Percentiles rank a stretch among this genome's conserved stretches.
Conservation (phyloP, 2,113 vertebrate species). For the Tinamus guttatus region DNA sequence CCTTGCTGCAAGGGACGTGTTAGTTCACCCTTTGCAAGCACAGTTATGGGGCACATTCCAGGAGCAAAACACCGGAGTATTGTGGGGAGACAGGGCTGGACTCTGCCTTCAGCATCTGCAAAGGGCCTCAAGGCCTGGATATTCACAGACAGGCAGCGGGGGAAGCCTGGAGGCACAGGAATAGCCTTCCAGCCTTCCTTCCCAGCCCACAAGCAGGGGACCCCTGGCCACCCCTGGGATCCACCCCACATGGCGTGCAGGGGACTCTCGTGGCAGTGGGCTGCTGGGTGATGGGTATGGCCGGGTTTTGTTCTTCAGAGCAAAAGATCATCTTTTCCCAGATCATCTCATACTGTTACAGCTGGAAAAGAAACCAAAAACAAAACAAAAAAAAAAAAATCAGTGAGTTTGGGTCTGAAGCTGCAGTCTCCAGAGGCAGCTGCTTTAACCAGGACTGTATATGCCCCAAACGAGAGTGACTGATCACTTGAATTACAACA, state of each 20-base stretch:
- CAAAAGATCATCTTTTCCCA: background rate
- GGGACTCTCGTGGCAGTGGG: background rate
- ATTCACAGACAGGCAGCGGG: background rate
- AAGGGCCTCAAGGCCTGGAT: background rate
- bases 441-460: background rate
- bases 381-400: background rate
- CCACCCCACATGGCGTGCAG: fast-evolving
- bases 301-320: slow-evolving; percentile 45
- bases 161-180: background rate
- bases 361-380: slow-evolving; percentile 49
- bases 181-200: slow-evolving; percentile 22
- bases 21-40: background rate
- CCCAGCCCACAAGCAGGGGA: slow-evolving; percentile 7
- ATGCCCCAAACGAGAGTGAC: background rate
- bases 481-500: background rate
- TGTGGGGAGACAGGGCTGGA: background rate
- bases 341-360: background rate
- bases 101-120: background rate
- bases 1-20: background rate
- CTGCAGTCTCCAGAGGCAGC: background rate
- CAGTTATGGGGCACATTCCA: background rate
- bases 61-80: background rate
- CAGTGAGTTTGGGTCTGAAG: background rate
- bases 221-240: background rate
- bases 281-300: background rate